These are phyloP conservation scores for Calliphora vomitoria DNA, from an alignment of 2,888 invertebrate genomes.

Conservation along the genomic window DNA sequence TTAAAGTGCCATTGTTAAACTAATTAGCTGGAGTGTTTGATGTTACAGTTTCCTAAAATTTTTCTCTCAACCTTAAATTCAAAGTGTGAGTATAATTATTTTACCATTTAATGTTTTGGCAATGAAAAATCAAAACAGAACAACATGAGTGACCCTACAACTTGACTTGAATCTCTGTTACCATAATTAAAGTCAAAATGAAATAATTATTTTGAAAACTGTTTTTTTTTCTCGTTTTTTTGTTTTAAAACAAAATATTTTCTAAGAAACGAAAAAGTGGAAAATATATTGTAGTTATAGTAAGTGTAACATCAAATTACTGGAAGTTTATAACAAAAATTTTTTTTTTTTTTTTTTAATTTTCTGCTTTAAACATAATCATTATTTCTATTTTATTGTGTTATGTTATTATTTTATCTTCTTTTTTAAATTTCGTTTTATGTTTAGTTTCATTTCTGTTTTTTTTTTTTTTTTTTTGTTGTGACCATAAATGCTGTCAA, in stretches of 20 bases:
- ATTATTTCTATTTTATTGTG: conserved; percentile 28
- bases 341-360: not conserved
- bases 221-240: not conserved
- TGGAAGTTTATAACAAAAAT: not conserved
- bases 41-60: not conserved
- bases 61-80: not conserved
- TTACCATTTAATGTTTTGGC: not conserved
- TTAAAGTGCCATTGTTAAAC: not conserved
- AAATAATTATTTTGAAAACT: not conserved
- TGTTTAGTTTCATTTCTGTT: conserved; percentile 13
- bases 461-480: not conserved
- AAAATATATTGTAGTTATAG: not conserved
- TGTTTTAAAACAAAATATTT: not conserved
- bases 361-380: not conserved
- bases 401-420: not conserved
- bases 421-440: conserved; percentile 12
- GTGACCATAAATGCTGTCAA: conserved; percentile 44
- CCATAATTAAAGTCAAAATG: conserved; percentile 10
- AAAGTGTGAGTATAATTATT: conserved; percentile 19
- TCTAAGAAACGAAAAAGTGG: not conserved
- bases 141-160: not conserved
- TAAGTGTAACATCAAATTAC: conserved; percentile 10
- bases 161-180: not conserved
- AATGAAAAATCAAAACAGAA: conserved; percentile 10
- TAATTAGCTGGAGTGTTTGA: not conserved